Evolutionary conservation across 2,888 invertebrate genomes (phyloP).

Genomic region (Chesias legatella): DNA sequence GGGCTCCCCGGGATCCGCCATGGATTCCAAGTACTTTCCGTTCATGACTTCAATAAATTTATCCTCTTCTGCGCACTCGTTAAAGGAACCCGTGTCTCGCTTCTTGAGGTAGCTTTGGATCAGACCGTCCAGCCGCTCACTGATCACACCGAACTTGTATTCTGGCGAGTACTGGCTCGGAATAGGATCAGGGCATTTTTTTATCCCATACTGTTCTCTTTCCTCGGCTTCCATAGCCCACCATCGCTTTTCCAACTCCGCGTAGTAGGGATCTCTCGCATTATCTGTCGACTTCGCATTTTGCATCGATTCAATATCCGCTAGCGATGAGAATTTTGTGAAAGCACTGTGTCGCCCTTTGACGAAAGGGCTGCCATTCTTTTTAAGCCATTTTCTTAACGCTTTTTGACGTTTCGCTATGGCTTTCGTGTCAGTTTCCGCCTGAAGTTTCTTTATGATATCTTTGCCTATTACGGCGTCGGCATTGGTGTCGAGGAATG

Average conservation of each 20-base stretch:
- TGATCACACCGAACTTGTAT: conserved; percentile 89
- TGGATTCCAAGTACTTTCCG: conserved; percentile 87
- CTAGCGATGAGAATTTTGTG: conserved; percentile 78
- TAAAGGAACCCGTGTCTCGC: conserved; percentile 50
- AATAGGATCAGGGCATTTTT: conserved; percentile 88
- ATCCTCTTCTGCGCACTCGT: conserved; percentile 56
- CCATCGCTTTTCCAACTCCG: conserved; percentile 85
- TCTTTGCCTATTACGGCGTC: conserved; percentile 82
- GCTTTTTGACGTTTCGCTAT: conserved; percentile 81
- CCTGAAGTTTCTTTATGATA: conserved; percentile 80
- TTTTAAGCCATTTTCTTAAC: conserved; percentile 82
- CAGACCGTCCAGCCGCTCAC: conserved; percentile 88
- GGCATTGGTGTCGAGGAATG: conserved; percentile 91
- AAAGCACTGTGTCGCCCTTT: conserved; percentile 80
- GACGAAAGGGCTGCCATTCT: conserved; percentile 63
- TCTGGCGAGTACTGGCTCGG: conserved; percentile 86
- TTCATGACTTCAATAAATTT: conserved; percentile 86
- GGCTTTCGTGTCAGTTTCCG: conserved; percentile 68
- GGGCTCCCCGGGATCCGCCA: conserved; percentile 95
- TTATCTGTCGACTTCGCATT: conserved; percentile 49
- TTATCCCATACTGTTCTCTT: conserved; percentile 74
- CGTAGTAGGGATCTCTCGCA: conserved; percentile 81
- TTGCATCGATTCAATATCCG: conserved; percentile 66
- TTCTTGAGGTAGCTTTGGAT: conserved; percentile 81
- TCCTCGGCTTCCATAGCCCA: conserved; percentile 79